phyloP scores from a whole-genome alignment of 2,888 invertebrate species.

The Drymonia ruficornis region DNA sequence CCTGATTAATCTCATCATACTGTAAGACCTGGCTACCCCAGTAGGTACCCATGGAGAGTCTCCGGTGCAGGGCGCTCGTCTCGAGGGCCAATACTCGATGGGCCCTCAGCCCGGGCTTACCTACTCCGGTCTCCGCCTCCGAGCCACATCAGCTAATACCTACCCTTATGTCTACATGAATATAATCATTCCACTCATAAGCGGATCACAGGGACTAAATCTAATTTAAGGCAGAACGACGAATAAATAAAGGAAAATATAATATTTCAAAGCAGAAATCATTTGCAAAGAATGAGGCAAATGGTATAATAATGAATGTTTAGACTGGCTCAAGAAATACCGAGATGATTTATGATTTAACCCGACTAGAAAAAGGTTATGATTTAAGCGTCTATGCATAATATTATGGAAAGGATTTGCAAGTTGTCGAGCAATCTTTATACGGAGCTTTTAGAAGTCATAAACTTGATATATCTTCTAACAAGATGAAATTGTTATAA shows the following conservation, averaged over 20 bases:
- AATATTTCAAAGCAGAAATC: no score
- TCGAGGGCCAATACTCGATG: slow-evolving; percentile 73
- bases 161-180: slow-evolving; percentile 35
- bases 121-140: slow-evolving; percentile 29
- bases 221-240: slow-evolving; percentile 6
- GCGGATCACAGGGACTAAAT: background rate
- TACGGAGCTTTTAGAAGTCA: no score
- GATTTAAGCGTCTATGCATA: no score
- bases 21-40: slow-evolving; percentile 23
- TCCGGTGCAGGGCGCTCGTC: slow-evolving; percentile 68
- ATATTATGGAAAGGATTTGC: no score
- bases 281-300: no score
- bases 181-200: slow-evolving; percentile 12
- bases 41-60: slow-evolving; percentile 56
- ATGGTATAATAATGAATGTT: no score
- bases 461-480: no score
- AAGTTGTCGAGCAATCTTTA: no score
- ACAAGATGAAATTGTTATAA: slow-evolving; percentile 7
- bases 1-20: background rate
- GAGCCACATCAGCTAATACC: slow-evolving; percentile 43
- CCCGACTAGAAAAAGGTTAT: no score
- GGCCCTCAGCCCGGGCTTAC: slow-evolving; percentile 51
- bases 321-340: no score
- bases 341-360: no score
- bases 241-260: slow-evolving; percentile 20